These are phyloP conservation scores for Pollenia labialis DNA, from an alignment of 2,888 invertebrate species.

Conservation along the genomic window DNA sequence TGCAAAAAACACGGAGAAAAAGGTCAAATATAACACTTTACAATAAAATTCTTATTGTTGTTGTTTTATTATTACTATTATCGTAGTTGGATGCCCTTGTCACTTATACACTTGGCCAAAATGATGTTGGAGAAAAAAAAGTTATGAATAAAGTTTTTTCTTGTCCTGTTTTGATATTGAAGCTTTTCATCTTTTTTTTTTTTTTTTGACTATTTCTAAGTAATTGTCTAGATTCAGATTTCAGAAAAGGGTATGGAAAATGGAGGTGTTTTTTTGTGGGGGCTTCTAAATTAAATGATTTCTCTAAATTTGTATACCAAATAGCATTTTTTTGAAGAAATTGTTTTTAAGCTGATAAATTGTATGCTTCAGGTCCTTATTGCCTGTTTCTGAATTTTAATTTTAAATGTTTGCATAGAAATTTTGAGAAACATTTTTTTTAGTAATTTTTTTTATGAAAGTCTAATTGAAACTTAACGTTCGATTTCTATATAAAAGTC, in stretches of 20 bases:
- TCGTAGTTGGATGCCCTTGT: constrained; percentile 62
- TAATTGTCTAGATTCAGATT: not conserved
- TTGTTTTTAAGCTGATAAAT: too few relatives aligned
- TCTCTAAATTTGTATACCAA: too few relatives aligned
- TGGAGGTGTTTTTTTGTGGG: not conserved
- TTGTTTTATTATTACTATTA: constrained; percentile 48
- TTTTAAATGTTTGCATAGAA: too few relatives aligned
- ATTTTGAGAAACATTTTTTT: too few relatives aligned
- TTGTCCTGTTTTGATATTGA: not conserved
- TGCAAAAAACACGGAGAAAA: constrained; percentile 37
- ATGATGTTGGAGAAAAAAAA: constrained; percentile 34
- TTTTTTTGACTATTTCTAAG: constrained; percentile 29
- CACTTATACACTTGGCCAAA: constrained; percentile 61
- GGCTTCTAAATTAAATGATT: too few relatives aligned
- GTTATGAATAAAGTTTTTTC: constrained; percentile 58
- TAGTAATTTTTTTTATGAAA: too few relatives aligned
- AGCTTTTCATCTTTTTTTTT: constrained; percentile 5
- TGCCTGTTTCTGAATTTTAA: too few relatives aligned
- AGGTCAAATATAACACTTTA: constrained; percentile 65
- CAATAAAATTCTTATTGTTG: constrained; percentile 53
- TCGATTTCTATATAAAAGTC: too few relatives aligned
- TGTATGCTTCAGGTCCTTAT: too few relatives aligned
- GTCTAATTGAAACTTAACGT: too few relatives aligned
- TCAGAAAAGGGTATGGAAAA: not conserved
- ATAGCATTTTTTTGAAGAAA: too few relatives aligned